Evolutionary conservation across 2,113 vertebrate species (phyloP).

Genomic region (Rhinoderma darwinii): DNA sequence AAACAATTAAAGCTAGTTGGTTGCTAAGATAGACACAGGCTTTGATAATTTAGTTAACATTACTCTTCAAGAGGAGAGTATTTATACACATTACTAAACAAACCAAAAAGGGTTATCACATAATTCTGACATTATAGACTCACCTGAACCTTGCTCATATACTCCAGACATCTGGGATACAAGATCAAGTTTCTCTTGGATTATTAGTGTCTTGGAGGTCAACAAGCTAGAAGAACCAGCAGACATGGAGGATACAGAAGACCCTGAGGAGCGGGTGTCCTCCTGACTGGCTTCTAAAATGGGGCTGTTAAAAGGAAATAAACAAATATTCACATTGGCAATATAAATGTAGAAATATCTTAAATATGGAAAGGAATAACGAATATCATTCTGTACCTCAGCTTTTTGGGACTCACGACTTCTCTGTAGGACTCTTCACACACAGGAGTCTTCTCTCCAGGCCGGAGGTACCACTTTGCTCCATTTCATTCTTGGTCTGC

Average conservation of each 20-base stretch:
- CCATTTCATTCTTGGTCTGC: conserved; percentile 66
- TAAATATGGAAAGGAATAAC: neutral
- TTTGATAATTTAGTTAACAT: too few relatives aligned
- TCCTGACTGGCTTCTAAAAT: conserved; percentile 82
- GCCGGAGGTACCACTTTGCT: conserved; percentile 61
- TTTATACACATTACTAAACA: too few relatives aligned
- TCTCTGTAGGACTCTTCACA: conserved; percentile 64
- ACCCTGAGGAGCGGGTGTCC: conserved; percentile 69
- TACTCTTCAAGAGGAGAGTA: too few relatives aligned
- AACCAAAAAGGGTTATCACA: too few relatives aligned
- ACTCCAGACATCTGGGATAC: conserved; percentile 60
- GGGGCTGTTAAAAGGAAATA: conserved; percentile 71
- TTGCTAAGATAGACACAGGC: too few relatives aligned
- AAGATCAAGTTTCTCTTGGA: conserved; percentile 74
- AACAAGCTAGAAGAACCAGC: conserved; percentile 70
- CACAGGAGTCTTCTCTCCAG: conserved; percentile 57
- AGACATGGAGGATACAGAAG: conserved; percentile 74
- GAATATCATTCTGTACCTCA: conserved; percentile 69
- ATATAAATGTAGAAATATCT: neutral
- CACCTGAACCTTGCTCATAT: conserved; percentile 12
- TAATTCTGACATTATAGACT: too few relatives aligned
- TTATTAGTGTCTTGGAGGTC: conserved; percentile 70
- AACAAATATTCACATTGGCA: conserved; percentile 29
- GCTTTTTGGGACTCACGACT: conserved; percentile 71
- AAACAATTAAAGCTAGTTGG: too few relatives aligned